phyloP scores from a whole-genome alignment of 2,888 invertebrate species.

The Clepsis dumicolana region DNA sequence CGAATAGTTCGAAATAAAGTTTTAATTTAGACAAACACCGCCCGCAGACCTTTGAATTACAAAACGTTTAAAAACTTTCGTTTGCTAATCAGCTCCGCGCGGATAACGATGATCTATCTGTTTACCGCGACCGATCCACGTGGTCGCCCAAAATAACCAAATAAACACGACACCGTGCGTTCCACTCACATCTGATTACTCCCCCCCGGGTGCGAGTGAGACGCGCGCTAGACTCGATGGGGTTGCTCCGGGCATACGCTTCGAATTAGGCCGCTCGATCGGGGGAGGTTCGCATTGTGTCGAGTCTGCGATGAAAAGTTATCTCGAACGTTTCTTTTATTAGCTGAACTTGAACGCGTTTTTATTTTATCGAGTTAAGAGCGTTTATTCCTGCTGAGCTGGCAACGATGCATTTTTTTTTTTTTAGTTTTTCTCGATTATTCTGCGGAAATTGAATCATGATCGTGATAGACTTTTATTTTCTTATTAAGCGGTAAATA shows the following conservation, averaged over 20 bases:
- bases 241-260: conserved; percentile 21
- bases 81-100: conserved; percentile 2
- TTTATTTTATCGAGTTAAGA: background rate
- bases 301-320: conserved; percentile 5
- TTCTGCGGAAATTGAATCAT: too few species aligned
- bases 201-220: conserved; percentile 12
- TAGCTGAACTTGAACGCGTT: conserved; percentile 8
- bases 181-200: background rate
- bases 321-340: background rate
- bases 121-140: conserved; percentile 38
- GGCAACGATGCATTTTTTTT: too few species aligned
- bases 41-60: background rate
- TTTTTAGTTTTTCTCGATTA: too few species aligned
- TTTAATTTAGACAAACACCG: background rate
- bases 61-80: background rate
- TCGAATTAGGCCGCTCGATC: conserved; percentile 27
- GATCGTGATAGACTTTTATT: too few species aligned
- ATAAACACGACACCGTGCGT: conserved; percentile 24
- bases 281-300: conserved; percentile 20
- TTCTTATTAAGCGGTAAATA: too few species aligned
- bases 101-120: conserved; percentile 23
- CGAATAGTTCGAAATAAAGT: background rate
- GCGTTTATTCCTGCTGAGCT: background rate
- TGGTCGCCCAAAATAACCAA: conserved; percentile 35
- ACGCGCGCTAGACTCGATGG: background rate